Evolutionary conservation across 2,888 invertebrate species (phyloP).

Genomic region (Molorchus minor): DNA sequence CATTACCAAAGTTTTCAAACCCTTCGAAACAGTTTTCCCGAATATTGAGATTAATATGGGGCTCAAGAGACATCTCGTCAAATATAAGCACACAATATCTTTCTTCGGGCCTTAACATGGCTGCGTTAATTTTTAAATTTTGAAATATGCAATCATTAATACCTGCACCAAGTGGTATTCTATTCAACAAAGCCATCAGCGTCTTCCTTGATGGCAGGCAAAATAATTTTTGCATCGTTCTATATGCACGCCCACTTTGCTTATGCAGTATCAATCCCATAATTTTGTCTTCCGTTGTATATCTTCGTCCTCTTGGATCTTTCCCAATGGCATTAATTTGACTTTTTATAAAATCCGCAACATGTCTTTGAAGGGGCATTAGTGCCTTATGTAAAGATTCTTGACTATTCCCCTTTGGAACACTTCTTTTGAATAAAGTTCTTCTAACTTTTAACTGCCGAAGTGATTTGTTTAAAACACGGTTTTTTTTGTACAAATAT

Average conservation of each 20-base stretch:
- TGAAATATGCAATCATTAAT: background rate
- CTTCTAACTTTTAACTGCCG: too few relatives aligned
- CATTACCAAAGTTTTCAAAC: background rate
- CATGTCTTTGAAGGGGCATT: background rate
- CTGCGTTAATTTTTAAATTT: background rate
- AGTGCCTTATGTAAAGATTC: background rate
- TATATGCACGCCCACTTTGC: slow-evolving; percentile 1
- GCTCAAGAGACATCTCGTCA: background rate
- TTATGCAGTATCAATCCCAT: background rate
- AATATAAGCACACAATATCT: background rate
- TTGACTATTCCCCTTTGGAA: background rate
- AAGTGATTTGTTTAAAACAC: background rate
- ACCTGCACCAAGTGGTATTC: too few relatives aligned
- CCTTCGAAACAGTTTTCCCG: background rate
- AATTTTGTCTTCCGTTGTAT: background rate
- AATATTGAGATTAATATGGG: background rate
- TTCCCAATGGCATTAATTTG: background rate
- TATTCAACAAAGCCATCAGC: too few relatives aligned
- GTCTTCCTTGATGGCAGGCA: too few relatives aligned
- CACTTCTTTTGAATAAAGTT: too few relatives aligned
- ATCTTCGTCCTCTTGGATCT: background rate
- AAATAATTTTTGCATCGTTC: too few relatives aligned
- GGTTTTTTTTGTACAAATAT: background rate
- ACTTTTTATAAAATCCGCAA: background rate
- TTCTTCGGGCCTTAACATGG: background rate